Evolutionary conservation across 1,140 invertebrate species (phyloP).

Genomic region (Cydia strobilella): DNA sequence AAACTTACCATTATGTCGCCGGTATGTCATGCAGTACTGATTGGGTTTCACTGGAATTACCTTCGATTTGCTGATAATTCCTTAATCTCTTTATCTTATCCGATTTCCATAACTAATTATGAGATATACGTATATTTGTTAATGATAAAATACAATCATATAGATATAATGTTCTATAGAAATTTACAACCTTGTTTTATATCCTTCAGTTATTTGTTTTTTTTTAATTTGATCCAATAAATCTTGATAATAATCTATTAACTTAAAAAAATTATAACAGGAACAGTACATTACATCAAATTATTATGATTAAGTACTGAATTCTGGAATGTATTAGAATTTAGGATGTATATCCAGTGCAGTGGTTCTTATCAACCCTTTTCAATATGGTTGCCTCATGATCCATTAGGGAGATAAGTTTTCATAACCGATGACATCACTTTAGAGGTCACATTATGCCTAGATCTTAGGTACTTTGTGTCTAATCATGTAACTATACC

Average conservation of each 20-base stretch:
- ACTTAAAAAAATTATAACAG: too few relatives aligned
- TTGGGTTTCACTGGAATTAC: background rate
- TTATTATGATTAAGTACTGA: too few relatives aligned
- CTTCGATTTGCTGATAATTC: slow-evolving; percentile 24
- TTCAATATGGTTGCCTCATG: too few relatives aligned
- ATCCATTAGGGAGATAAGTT: too few relatives aligned
- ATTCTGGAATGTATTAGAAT: too few relatives aligned
- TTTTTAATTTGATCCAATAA: background rate
- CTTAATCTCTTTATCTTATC: slow-evolving; percentile 29
- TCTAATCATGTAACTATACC: too few relatives aligned
- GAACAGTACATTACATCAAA: too few relatives aligned
- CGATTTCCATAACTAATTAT: slow-evolving; percentile 27
- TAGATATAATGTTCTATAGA: background rate
- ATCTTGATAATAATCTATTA: background rate
- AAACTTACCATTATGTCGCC: slow-evolving; percentile 55
- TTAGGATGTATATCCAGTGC: too few relatives aligned
- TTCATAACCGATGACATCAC: too few relatives aligned
- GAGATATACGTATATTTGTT: slow-evolving; percentile 15
- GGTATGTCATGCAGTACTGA: slow-evolving; percentile 39
- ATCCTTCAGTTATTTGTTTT: background rate
- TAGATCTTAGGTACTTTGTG: too few relatives aligned
- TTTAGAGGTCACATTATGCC: too few relatives aligned
- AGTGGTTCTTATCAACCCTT: too few relatives aligned
- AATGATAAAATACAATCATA: slow-evolving; percentile 26
- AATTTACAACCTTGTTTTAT: background rate